Evolutionary conservation across 2,113 vertebrate genomes (phyloP).

Genomic region (Onychostoma macrolepis): DNA sequence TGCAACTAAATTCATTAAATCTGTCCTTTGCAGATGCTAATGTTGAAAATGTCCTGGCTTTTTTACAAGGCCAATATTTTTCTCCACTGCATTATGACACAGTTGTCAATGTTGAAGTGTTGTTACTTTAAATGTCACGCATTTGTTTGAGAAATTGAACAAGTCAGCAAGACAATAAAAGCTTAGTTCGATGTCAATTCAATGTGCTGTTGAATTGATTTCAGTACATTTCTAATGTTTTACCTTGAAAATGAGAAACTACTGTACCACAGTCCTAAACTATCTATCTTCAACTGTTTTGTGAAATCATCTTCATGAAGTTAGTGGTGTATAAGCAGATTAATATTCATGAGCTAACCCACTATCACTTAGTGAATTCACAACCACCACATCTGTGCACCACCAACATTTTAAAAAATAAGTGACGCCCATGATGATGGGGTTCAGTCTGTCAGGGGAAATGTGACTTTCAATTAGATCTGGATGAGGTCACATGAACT

Average conservation of each 20-base stretch:
- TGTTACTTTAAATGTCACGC: neutral
- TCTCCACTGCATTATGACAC: neutral
- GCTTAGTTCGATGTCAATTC: neutral
- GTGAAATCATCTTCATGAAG: neutral
- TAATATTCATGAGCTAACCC: neutral
- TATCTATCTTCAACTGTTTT: too few species aligned
- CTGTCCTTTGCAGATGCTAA: too few species aligned
- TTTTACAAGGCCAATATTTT: neutral
- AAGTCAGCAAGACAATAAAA: neutral
- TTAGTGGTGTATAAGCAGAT: neutral
- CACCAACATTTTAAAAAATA: neutral
- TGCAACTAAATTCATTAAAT: neutral
- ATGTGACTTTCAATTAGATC: neutral
- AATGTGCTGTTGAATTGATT: neutral
- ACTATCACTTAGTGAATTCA: neutral
- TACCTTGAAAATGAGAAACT: neutral
- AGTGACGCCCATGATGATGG: neutral
- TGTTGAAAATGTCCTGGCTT: neutral
- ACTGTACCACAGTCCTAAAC: neutral
- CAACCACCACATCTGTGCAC: neutral
- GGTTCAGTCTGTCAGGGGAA: neutral
- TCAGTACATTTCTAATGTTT: neutral
- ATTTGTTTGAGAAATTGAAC: neutral
- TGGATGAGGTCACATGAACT: neutral
- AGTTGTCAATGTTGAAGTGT: neutral